phyloP scores from a whole-genome alignment of 1,140 invertebrate genomes.

The Drosophila kepulauana region DNA sequence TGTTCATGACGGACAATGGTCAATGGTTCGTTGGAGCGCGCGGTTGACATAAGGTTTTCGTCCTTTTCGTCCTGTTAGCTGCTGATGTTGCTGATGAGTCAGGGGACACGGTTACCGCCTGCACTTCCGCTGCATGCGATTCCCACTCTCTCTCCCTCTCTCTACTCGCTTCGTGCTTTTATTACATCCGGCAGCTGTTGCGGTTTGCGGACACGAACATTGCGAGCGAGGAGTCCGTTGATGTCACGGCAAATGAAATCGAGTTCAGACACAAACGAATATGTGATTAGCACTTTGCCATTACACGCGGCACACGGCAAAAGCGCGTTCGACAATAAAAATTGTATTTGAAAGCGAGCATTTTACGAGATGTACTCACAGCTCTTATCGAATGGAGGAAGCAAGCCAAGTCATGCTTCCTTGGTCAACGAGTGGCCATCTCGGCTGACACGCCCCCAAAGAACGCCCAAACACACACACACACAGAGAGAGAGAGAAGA shows the following conservation, averaged over 20 bases:
- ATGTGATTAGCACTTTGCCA: conserved; percentile 42
- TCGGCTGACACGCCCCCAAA: neutral
- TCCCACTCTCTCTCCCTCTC: neutral
- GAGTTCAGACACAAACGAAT: neutral
- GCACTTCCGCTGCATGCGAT: conserved; percentile 43
- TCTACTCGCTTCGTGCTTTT: conserved; percentile 14
- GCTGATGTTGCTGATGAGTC: conserved; percentile 21
- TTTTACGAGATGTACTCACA: conserved; percentile 20
- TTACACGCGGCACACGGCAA: conserved; percentile 14
- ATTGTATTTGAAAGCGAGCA: conserved; percentile 21
- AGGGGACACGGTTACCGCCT: conserved; percentile 30
- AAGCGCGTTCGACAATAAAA: conserved; percentile 27
- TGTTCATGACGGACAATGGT: conserved; percentile 15
- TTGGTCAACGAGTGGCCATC: neutral
- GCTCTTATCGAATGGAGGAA: conserved; percentile 11
- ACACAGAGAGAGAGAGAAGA: neutral
- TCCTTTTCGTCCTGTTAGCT: neutral
- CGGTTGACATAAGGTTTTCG: conserved; percentile 1
- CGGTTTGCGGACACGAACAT: conserved; percentile 18
- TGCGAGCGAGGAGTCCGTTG: neutral
- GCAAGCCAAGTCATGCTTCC: neutral
- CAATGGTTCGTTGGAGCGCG: conserved; percentile 24
- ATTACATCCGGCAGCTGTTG: conserved; percentile 53
- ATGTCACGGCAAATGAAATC: conserved; percentile 22
- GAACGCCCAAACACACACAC: neutral